Conservation (phyloP, 2,888 invertebrate species). For the Aspidiotus rigidus region DNA sequence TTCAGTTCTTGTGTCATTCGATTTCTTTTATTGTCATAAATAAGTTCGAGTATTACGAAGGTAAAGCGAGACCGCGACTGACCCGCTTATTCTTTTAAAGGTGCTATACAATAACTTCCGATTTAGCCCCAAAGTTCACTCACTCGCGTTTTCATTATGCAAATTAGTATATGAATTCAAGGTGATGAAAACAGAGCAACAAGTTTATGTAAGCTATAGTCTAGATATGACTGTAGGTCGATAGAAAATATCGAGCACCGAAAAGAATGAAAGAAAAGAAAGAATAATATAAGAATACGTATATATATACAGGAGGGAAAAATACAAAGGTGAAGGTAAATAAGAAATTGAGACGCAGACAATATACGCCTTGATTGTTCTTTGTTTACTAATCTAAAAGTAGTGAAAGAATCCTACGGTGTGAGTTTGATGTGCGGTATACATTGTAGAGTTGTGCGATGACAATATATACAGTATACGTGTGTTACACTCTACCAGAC, state of each 20-base stretch:
- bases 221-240: neutral
- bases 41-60: too few species aligned
- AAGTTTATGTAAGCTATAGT: neutral
- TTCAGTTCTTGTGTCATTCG: too few species aligned
- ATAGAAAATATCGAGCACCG: neutral
- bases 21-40: too few species aligned
- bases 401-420: neutral
- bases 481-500: too few species aligned
- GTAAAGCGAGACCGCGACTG: too few species aligned
- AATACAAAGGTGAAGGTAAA: slow-evolving; percentile 1
- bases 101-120: too few species aligned
- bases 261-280: slow-evolving; percentile 3
- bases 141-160: too few species aligned
- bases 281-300: neutral
- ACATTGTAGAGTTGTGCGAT: too few species aligned
- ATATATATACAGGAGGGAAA: neutral
- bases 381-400: slow-evolving; percentile 4
- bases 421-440: neutral
- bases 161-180: neutral
- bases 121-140: too few species aligned
- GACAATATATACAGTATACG: too few species aligned
- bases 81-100: neutral
- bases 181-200: neutral
- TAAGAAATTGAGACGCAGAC: neutral
- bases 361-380: slow-evolving; percentile 1